Percentiles rank a stretch among this genome's conserved stretches.
Conservation (phyloP, 2,888 invertebrate species). For the Lacanobia oleracea region DNA sequence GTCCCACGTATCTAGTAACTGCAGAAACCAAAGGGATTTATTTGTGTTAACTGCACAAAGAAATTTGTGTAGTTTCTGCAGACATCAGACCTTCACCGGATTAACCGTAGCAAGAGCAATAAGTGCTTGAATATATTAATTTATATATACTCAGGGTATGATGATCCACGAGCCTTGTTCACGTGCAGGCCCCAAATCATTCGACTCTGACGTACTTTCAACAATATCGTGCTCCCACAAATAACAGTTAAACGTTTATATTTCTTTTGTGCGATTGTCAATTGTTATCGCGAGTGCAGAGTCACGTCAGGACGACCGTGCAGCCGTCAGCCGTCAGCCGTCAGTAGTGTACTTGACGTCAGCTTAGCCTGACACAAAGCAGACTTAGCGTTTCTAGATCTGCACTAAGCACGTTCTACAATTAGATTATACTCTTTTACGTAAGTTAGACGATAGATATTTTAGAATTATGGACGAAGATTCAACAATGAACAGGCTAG, state of each 20-base stretch:
- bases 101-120: background rate
- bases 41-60: too few relatives aligned
- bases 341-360: conserved; percentile 42
- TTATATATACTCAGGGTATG: background rate
- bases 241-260: conserved; percentile 5
- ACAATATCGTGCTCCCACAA: background rate
- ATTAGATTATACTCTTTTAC: conserved; percentile 26
- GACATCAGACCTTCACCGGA: background rate
- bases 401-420: conserved; percentile 43
- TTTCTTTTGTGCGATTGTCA: conserved; percentile 46
- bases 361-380: conserved; percentile 18
- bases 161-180: background rate
- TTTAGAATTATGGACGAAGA: conserved; percentile 1
- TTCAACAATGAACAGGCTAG: conserved; percentile 1
- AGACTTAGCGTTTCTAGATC: conserved; percentile 9
- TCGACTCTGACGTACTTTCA: background rate
- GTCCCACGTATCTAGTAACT: background rate
- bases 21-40: background rate
- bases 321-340: background rate
- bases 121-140: too few relatives aligned
- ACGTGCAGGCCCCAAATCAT: background rate
- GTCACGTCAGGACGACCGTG: conserved; percentile 29
- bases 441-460: conserved; percentile 19
- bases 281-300: conserved; percentile 33
- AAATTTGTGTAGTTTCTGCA: too few relatives aligned